Percentiles rank a stretch among this genome's conserved stretches.
Conservation (phyloP, 2,888 invertebrate species). For the Euproctis similis region DNA sequence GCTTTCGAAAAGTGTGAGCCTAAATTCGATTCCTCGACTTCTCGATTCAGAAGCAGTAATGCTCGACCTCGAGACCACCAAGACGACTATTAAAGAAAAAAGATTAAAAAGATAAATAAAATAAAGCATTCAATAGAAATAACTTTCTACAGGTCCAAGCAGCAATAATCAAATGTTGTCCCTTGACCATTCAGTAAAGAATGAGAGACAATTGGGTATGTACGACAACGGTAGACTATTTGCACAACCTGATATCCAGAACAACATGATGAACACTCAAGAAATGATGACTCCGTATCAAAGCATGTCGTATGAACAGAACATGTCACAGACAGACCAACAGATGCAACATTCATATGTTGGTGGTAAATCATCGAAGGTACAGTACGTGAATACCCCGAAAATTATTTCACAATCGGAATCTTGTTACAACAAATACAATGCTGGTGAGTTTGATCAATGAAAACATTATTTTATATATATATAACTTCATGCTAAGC, state of each 20-base stretch:
- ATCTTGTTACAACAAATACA: slow-evolving; percentile 50
- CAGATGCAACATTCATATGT: slow-evolving; percentile 38
- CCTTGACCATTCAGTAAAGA: slow-evolving; percentile 54
- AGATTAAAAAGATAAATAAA: background rate
- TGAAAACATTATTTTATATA: too few relatives aligned
- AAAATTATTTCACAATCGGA: slow-evolving; percentile 52
- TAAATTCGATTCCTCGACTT: too few relatives aligned
- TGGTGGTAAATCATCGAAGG: slow-evolving; percentile 35
- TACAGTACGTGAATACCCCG: slow-evolving; percentile 45
- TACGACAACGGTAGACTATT: slow-evolving; percentile 53
- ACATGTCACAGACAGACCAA: slow-evolving; percentile 29
- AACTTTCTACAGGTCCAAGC: slow-evolving; percentile 43
- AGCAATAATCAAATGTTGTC: slow-evolving; percentile 63
- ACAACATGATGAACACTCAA: slow-evolving; percentile 46
- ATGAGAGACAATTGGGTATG: slow-evolving; percentile 60
- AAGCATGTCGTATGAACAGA: slow-evolving; percentile 41
- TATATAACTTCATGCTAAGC: too few relatives aligned
- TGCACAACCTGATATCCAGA: slow-evolving; percentile 52
- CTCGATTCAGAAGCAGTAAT: too few relatives aligned
- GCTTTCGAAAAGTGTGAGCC: too few relatives aligned
- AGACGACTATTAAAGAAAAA: too few relatives aligned
- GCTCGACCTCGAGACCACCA: too few relatives aligned
- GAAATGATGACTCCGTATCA: slow-evolving; percentile 51
- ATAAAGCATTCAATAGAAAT: background rate
- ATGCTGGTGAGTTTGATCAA: slow-evolving; percentile 41